These are phyloP conservation scores for Tetragonisca angustula DNA, from an alignment of 2,888 invertebrate genomes.

Conservation along the genomic window DNA sequence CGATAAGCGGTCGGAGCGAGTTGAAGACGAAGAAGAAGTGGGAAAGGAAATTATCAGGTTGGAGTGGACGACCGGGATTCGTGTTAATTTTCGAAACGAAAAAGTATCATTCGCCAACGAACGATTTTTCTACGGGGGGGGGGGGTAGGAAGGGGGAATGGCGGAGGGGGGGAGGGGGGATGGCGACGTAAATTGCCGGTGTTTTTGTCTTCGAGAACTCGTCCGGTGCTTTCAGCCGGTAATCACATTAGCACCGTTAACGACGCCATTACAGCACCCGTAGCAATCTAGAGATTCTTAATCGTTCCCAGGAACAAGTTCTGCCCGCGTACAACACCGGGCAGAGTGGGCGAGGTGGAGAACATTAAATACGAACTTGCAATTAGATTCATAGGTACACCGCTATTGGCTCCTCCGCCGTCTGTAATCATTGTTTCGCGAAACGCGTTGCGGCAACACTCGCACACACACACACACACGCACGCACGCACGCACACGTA, in stretches of 20 bases:
- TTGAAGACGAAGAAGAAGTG: not conserved
- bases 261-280: constrained; percentile 70
- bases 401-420: constrained; percentile 25
- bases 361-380: constrained; percentile 66
- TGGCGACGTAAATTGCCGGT: constrained; percentile 57
- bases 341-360: constrained; percentile 48
- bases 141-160: too few relatives aligned
- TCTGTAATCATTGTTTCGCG: constrained; percentile 53
- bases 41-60: not conserved
- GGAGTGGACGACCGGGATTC: not conserved
- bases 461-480: too few relatives aligned
- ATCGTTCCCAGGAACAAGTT: constrained; percentile 63
- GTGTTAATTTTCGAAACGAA: constrained; percentile 16
- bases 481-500: too few relatives aligned
- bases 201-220: constrained; percentile 62
- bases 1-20: not conserved
- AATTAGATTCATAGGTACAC: constrained; percentile 65
- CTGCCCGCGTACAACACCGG: constrained; percentile 6
- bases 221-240: constrained; percentile 70
- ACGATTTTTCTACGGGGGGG: constrained; percentile 46
- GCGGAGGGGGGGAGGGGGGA: too few relatives aligned
- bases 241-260: constrained; percentile 73
- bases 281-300: constrained; percentile 69
- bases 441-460: constrained; percentile 8
- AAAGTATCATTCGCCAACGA: constrained; percentile 34